Evolutionary conservation across 2,888 invertebrate species (phyloP), one percentile per base, ranked within the genome.

Genomic region (Eulithis prunata): DNA sequence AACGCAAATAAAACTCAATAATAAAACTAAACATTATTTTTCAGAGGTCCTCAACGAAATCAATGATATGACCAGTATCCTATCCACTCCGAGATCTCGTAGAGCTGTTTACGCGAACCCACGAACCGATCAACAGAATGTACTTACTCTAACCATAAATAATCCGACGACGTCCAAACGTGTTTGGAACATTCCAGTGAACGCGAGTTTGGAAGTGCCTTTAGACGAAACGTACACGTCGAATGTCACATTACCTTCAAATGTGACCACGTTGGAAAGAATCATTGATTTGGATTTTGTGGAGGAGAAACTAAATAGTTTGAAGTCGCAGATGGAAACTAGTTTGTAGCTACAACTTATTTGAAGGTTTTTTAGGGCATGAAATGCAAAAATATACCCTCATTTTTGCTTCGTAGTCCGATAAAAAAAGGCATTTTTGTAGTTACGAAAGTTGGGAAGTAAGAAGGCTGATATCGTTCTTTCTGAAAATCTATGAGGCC

Each of bases 31-130:
- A 41, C 11, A 5, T 52, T 38, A 46, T 43, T 67, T 81, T 83
- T 56, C 87, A 93, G 93, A 90, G 77, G 87, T 91, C 56, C 75
- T 93, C 8, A 88, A 90, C 63, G 86, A 92, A 77, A 86, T 93
- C 68, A 86, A 85, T 62, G 84, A 91, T 57, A 80, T 91, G 67
- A 88, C 91, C 0, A 81, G 69, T 12, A 77, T 80, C 11, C 67
- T 86, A 11, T 79, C 80, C 0, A 78, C 70, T 13, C 77, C 76
- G 12, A 78, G 68, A 38, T 57, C 55, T 46, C 58, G 57, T 41
- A 58, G 36, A 43, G 28, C 41, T 4, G 11, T 55, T 6, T 49
- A n/a, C 43, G 32, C 32, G 21, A 49, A 43, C 13, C 32, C 51
- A 14, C 63, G 5, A 10, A 49, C 12, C 6, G 62, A 59, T 12